Evolutionary conservation across 2,113 vertebrate species (phyloP).

Genomic region (Opisthocomus hoazin): DNA sequence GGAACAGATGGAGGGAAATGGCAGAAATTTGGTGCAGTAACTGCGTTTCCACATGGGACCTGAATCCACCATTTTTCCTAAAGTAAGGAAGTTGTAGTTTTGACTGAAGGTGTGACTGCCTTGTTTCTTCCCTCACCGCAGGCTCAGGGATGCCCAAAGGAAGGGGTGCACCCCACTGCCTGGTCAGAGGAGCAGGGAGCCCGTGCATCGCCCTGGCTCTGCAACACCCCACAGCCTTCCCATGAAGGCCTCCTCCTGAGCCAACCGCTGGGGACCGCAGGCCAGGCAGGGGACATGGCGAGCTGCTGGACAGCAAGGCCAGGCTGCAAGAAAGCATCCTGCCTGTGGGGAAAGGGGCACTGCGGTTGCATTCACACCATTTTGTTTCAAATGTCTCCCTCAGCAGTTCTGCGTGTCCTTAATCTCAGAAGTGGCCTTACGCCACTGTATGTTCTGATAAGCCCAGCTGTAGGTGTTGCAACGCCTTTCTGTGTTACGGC

Average conservation of each 20-base stretch:
- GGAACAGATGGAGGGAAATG: neutral
- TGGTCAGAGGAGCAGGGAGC: neutral
- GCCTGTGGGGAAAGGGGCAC: neutral
- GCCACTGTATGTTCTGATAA: neutral
- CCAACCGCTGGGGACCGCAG: neutral
- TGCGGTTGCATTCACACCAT: rapidly evolving
- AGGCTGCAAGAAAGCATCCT: neutral
- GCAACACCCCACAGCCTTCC: neutral
- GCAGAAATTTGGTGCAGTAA: neutral
- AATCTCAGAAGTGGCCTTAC: neutral
- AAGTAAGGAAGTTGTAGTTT: neutral
- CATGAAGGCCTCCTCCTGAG: neutral
- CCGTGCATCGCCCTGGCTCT: neutral
- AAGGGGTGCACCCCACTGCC: neutral
- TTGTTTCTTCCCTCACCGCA: rapidly evolving
- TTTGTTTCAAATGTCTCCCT: neutral
- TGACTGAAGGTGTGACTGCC: neutral
- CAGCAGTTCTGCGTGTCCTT: neutral
- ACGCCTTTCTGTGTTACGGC: neutral
- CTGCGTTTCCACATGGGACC: neutral
- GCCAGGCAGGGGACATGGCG: neutral
- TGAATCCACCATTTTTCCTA: too few relatives aligned
- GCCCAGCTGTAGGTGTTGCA: neutral
- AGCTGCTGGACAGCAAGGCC: neutral
- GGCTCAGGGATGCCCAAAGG: neutral